Conservation (phyloP, 2,113 vertebrate genomes). For the Sisor rabdophorus region DNA sequence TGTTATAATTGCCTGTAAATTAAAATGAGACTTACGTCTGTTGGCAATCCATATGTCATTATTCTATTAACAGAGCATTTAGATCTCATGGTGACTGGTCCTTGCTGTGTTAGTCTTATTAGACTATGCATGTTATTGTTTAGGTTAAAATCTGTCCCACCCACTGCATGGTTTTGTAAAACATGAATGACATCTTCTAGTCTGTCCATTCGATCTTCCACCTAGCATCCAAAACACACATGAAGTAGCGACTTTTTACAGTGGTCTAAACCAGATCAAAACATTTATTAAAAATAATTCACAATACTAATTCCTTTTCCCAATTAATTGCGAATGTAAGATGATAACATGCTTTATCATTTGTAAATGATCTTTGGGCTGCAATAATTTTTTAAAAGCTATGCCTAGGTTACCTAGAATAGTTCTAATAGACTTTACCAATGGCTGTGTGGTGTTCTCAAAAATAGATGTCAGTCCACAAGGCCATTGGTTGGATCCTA, state of each 20-base stretch:
- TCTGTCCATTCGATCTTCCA: constrained; percentile 93
- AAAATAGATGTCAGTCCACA: constrained; percentile 61
- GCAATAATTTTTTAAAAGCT: neutral
- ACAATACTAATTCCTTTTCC: neutral
- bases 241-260: neutral
- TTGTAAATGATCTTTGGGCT: neutral
- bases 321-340: neutral
- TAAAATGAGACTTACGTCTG: constrained; percentile 69
- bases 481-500: constrained; percentile 64
- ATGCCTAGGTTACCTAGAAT: neutral
- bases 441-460: constrained; percentile 66
- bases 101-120: constrained; percentile 79
- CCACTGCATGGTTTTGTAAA: constrained; percentile 90
- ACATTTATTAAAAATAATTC: neutral
- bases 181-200: constrained; percentile 95
- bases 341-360: neutral
- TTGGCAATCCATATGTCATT: constrained; percentile 71
- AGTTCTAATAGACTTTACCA: constrained; percentile 57
- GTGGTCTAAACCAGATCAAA: neutral
- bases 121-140: constrained; percentile 80
- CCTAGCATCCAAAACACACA: constrained; percentile 74
- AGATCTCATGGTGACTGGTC: constrained; percentile 74
- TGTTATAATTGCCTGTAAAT: neutral
- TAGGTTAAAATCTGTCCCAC: constrained; percentile 76
- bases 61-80: constrained; percentile 73